Evolutionary conservation across 2,888 invertebrate genomes (phyloP).

Genomic region (Alitta virens): DNA sequence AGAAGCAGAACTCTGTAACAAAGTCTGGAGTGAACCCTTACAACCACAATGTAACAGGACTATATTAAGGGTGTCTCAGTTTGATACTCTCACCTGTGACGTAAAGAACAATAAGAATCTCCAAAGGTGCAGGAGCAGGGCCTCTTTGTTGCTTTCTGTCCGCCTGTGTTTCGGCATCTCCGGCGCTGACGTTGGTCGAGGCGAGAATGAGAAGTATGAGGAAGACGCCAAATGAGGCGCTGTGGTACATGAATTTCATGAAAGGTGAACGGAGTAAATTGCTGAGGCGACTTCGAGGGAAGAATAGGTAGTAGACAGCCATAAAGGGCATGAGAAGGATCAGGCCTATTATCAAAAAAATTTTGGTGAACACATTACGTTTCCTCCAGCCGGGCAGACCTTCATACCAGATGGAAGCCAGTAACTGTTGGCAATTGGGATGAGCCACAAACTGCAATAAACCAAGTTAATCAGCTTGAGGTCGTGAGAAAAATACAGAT

Average conservation of each 20-base stretch:
- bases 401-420: slow-evolving; percentile 63
- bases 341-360: slow-evolving; percentile 54
- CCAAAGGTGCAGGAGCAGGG: slow-evolving; percentile 60
- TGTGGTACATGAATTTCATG: slow-evolving; percentile 64
- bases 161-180: slow-evolving; percentile 37
- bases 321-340: slow-evolving; percentile 59
- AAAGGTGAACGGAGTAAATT: slow-evolving; percentile 61
- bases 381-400: slow-evolving; percentile 61
- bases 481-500: too few species aligned
- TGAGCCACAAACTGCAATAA: slow-evolving; percentile 61
- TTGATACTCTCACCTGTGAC: slow-evolving; percentile 58
- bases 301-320: slow-evolving; percentile 59
- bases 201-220: slow-evolving; percentile 60
- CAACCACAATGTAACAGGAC: not conserved
- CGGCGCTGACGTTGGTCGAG: slow-evolving; percentile 52
- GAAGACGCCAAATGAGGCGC: slow-evolving; percentile 62
- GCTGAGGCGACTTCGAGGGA: slow-evolving; percentile 59
- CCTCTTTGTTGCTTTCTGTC: slow-evolving; percentile 55
- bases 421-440: slow-evolving; percentile 62
- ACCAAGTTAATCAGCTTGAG: too few species aligned
- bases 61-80: not conserved
- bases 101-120: slow-evolving; percentile 61
- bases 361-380: slow-evolving; percentile 55
- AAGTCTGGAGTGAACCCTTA: not conserved
- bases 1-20: not conserved